These are phyloP conservation scores for Argopecten irradians DNA, from an alignment of 1,140 invertebrate species.

Conservation along the genomic window DNA sequence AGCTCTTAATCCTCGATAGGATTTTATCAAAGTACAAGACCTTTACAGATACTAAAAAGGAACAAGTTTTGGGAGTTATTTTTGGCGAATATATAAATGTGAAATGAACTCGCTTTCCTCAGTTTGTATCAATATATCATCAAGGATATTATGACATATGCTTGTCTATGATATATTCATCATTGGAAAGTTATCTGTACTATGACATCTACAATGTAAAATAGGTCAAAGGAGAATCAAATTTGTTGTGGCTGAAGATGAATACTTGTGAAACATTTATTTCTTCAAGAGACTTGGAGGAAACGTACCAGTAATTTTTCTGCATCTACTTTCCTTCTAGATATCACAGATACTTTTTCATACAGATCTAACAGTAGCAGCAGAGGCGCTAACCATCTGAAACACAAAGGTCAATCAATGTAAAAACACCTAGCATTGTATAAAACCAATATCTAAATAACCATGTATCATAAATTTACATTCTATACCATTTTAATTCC, in stretches of 20 bases:
- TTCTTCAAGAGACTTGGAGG: neutral
- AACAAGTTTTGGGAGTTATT: no score
- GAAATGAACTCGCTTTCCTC: neutral
- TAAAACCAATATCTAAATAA: neutral
- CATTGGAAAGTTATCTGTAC: neutral
- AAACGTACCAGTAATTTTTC: conserved; percentile 80
- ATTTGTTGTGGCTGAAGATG: neutral
- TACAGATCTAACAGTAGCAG: conserved; percentile 88
- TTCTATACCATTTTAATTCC: neutral
- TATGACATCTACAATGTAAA: neutral
- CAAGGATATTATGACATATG: neutral
- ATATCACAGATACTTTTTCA: conserved; percentile 87
- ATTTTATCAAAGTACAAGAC: no score
- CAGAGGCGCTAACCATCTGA: conserved; percentile 89
- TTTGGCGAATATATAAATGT: no score
- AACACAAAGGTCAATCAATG: conserved; percentile 31
- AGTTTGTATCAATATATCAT: neutral
- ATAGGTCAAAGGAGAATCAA: neutral
- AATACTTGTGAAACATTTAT: neutral
- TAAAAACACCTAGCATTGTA: neutral
- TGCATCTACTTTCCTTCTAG: conserved; percentile 85
- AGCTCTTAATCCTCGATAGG: neutral
- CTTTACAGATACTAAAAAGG: no score
- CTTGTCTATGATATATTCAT: neutral
- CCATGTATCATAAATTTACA: neutral